Evolutionary conservation across 2,113 vertebrate genomes (phyloP).

Genomic region (Vombatus ursinus): DNA sequence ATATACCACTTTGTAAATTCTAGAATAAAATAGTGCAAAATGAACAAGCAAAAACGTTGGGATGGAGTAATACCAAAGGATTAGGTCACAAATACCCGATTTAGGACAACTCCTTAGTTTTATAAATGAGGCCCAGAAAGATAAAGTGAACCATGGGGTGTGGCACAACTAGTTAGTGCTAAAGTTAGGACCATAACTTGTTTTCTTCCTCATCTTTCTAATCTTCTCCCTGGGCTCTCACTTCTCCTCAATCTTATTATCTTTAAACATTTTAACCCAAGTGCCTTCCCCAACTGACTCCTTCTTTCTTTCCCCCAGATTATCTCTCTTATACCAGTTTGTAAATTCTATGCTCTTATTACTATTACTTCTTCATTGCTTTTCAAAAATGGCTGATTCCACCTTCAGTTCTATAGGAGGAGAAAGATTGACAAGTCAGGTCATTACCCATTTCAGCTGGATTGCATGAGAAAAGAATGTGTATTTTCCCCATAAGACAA

Average conservation of each 20-base stretch:
- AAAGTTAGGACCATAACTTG: background rate
- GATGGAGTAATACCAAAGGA: background rate
- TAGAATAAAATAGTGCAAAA: background rate
- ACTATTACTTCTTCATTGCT: background rate
- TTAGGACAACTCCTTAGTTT: background rate
- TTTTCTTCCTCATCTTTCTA: background rate
- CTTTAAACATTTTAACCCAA: background rate
- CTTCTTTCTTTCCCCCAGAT: background rate
- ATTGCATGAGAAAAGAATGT: background rate
- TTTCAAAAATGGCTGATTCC: accelerated
- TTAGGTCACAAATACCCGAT: background rate
- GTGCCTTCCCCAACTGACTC: background rate
- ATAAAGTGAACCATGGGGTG: background rate
- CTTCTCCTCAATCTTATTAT: background rate
- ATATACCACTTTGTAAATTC: background rate
- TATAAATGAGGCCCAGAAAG: background rate
- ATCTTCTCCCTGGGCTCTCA: background rate
- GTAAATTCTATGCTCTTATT: background rate
- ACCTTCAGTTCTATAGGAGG: background rate
- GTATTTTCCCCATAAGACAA: background rate
- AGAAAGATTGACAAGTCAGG: background rate
- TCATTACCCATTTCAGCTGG: background rate
- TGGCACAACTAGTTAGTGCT: background rate
- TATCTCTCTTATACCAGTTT: background rate
- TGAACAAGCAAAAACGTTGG: background rate